These are phyloP conservation scores for Pangasianodon hypophthalmus DNA, from an alignment of 2,113 vertebrate genomes.

Conservation along the genomic window DNA sequence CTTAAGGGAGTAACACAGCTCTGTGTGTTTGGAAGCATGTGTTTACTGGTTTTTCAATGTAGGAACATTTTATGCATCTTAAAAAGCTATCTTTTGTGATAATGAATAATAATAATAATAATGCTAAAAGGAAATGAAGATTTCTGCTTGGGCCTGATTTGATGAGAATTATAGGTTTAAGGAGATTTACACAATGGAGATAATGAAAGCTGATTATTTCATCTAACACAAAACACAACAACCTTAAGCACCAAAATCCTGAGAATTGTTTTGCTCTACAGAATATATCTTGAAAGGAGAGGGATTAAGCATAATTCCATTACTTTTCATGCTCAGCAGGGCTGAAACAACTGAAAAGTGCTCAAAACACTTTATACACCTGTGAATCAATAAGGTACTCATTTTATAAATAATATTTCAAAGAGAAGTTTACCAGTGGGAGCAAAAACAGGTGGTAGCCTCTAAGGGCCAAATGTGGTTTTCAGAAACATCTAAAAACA, in stretches of 20 bases:
- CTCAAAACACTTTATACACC: not conserved
- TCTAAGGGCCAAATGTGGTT: not conserved
- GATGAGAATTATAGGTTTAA: not conserved
- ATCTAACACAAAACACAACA: not conserved
- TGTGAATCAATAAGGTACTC: not conserved
- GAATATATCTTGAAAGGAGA: not conserved
- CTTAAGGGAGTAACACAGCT: slow-evolving; percentile 44
- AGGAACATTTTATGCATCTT: not conserved
- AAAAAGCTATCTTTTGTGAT: not conserved
- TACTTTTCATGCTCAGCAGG: not conserved
- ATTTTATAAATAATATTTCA: not conserved
- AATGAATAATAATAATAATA: not conserved
- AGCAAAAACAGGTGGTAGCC: not conserved
- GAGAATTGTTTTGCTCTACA: not conserved
- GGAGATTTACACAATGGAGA: not conserved
- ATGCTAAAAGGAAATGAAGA: not conserved
- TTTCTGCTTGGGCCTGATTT: not conserved
- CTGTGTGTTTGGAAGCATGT: slow-evolving; percentile 18
- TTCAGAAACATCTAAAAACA: not conserved
- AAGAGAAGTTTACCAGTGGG: not conserved
- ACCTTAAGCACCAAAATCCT: not conserved
- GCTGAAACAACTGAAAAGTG: not conserved
- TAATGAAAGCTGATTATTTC: not conserved
- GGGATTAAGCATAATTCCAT: not conserved
- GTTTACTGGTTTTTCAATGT: not conserved